phyloP scores from a whole-genome alignment of 2,888 invertebrate species.

The Megamerina dolium region DNA sequence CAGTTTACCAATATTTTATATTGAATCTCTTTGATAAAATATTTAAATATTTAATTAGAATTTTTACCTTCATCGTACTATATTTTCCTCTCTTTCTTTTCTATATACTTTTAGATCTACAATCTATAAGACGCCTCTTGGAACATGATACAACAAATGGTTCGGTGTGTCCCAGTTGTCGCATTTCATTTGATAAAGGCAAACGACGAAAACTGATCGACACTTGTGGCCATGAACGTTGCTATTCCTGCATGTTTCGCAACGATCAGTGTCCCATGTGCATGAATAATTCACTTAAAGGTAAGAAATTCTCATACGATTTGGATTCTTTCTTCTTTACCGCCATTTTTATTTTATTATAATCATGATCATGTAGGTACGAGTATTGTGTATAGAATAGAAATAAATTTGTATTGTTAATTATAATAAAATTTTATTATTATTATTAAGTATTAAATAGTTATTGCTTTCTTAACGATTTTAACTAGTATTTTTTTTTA shows the following conservation, averaged over 20 bases:
- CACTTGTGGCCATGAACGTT: constrained; percentile 91
- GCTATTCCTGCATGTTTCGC: constrained; percentile 90
- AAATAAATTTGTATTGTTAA: not conserved
- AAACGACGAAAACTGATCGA: constrained; percentile 93
- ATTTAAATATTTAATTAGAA: no score
- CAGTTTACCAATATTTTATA: no score
- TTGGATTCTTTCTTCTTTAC: constrained; percentile 10
- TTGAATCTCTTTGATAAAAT: no score
- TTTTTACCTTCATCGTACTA: no score
- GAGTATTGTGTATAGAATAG: not conserved
- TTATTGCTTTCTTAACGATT: no score
- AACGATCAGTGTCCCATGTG: constrained; percentile 89
- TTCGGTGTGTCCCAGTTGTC: constrained; percentile 75
- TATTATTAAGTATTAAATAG: no score
- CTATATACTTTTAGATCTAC: constrained; percentile 60
- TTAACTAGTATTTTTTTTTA: no score
- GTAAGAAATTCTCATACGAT: constrained; percentile 30
- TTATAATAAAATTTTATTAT: no score
- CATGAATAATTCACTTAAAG: constrained; percentile 50
- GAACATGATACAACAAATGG: constrained; percentile 68
- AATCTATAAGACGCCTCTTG: constrained; percentile 72
- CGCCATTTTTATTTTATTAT: not conserved
- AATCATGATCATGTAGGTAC: not conserved
- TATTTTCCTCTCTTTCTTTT: no score
- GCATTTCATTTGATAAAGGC: constrained; percentile 93